These are phyloP conservation scores for Lasioglossum vierecki DNA, from an alignment of 2,888 invertebrate genomes.

Conservation along the genomic window DNA sequence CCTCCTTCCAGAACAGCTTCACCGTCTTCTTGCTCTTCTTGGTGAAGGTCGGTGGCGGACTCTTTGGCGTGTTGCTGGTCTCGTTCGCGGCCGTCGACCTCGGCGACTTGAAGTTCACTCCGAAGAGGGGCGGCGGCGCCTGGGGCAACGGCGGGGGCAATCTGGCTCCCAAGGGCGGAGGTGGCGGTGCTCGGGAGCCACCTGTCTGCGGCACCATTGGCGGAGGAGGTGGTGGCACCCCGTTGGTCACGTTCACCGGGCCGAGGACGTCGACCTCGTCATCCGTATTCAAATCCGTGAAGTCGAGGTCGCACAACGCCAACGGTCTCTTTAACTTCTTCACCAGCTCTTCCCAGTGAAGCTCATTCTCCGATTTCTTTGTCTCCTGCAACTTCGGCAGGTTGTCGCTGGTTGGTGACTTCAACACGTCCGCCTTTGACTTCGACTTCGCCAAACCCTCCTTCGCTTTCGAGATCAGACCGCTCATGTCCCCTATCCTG, in stretches of 20 bases:
- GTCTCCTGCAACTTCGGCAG: constrained; percentile 88
- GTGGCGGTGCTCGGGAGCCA: constrained; percentile 84
- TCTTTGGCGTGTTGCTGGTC: constrained; percentile 75
- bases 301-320: constrained; percentile 97
- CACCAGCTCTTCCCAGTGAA: constrained; percentile 97
- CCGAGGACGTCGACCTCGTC: constrained; percentile 93
- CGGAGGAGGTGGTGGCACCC: constrained; percentile 92
- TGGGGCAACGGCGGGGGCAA: constrained; percentile 83
- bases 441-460: constrained; percentile 95
- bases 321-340: constrained; percentile 90
- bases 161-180: constrained; percentile 84
- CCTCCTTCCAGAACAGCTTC: constrained; percentile 99
- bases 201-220: constrained; percentile 88
- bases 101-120: constrained; percentile 78
- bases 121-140: constrained; percentile 83
- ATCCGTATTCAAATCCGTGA: constrained; percentile 95
- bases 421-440: constrained; percentile 91
- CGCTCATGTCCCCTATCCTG: constrained; percentile 93
- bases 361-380: constrained; percentile 96
- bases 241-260: constrained; percentile 88
- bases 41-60: constrained; percentile 80
- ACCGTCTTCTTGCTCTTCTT: constrained; percentile 98
- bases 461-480: constrained; percentile 96
- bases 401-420: constrained; percentile 89
- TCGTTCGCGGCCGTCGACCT: constrained; percentile 60